These are phyloP conservation scores for Actinia tenebrosa DNA, from an alignment of 64 coral and sea anemone species.

Conservation along the genomic window DNA sequence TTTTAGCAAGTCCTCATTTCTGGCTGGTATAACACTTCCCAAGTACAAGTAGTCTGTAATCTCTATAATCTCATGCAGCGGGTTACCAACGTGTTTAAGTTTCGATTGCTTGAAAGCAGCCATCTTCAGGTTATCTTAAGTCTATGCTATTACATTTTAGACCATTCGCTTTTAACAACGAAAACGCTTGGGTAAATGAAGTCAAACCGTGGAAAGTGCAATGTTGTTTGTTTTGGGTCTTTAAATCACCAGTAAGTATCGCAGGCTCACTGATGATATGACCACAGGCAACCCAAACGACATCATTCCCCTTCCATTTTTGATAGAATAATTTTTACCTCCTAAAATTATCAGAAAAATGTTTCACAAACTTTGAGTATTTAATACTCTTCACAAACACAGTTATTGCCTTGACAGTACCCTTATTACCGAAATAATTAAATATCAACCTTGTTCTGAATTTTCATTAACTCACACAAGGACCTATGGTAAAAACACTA, in stretches of 20 bases:
- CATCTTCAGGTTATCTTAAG: neutral
- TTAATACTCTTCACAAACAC: too few relatives aligned
- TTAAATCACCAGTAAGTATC: neutral
- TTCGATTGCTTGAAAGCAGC: neutral
- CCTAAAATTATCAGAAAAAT: too few relatives aligned
- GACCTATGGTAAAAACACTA: too few relatives aligned
- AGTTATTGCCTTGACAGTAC: too few relatives aligned
- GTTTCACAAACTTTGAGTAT: too few relatives aligned
- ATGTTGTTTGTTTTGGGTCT: neutral
- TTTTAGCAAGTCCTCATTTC: slow-evolving; percentile 52
- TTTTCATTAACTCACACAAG: too few relatives aligned
- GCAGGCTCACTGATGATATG: neutral
- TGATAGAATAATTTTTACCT: too few relatives aligned
- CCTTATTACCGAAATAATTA: too few relatives aligned
- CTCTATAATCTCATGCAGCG: slow-evolving; percentile 36
- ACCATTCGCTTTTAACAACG: neutral
- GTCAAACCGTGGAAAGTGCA: neutral
- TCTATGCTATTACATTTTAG: neutral
- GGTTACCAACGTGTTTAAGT: neutral
- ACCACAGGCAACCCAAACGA: neutral
- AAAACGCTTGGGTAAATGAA: too few relatives aligned
- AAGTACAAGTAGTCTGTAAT: slow-evolving; percentile 87
- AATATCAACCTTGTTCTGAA: too few relatives aligned
- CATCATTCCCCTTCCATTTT: neutral
- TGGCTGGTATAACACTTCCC: slow-evolving; percentile 54